Evolutionary conservation across 2,888 invertebrate genomes (phyloP).

Genomic region (Hecatera dysodea): DNA sequence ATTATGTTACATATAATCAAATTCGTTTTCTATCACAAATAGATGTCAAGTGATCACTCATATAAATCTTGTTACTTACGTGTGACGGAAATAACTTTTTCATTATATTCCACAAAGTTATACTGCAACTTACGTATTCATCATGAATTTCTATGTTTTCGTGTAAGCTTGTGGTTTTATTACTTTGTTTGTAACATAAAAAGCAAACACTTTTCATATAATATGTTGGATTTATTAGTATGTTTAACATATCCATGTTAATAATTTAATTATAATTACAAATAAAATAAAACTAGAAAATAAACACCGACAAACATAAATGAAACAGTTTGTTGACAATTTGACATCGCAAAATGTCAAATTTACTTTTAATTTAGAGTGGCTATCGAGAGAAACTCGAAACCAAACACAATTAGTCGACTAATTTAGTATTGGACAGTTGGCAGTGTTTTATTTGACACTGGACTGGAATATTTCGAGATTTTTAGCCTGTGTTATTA

Average conservation of each 20-base stretch:
- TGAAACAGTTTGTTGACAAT: not conserved
- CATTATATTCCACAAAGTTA: constrained; percentile 70
- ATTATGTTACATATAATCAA: too few relatives aligned
- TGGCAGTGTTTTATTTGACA: constrained; percentile 47
- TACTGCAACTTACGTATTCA: constrained; percentile 58
- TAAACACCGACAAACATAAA: not conserved
- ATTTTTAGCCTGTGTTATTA: constrained; percentile 39
- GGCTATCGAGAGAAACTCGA: too few relatives aligned
- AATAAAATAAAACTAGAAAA: not conserved
- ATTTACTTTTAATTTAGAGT: constrained; percentile 1
- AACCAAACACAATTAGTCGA: not conserved
- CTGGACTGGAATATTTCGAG: constrained; percentile 9
- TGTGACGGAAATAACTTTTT: constrained; percentile 71
- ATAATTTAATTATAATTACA: not conserved
- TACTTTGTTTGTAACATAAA: constrained; percentile 73
- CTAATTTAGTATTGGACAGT: constrained; percentile 23
- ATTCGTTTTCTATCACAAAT: not conserved
- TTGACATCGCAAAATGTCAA: not conserved
- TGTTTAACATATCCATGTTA: constrained; percentile 54
- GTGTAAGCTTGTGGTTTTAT: constrained; percentile 54
- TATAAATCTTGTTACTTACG: constrained; percentile 62
- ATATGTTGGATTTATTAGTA: constrained; percentile 52
- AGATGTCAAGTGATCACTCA: not conserved
- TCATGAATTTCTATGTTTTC: constrained; percentile 67
- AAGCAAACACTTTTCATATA: constrained; percentile 69